Conservation (phyloP, 2,797 vertebrate genomes). For the Schizothorax lantsangensis region DNA sequence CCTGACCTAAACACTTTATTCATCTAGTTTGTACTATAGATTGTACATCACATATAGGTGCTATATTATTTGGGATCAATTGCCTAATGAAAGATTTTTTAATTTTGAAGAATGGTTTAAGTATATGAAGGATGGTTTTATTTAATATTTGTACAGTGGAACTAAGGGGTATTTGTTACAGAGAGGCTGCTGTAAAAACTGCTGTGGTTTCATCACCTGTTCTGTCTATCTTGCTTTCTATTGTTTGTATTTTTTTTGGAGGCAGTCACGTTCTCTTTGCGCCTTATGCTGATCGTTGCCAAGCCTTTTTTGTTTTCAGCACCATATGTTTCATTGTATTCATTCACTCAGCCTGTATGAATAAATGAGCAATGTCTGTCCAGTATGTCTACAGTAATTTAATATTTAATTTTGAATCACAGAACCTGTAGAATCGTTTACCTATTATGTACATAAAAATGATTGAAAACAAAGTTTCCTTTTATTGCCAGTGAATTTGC, state of each 20-base stretch:
- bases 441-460: slow-evolving; percentile 7
- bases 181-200: background rate
- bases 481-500: background rate
- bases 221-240: background rate
- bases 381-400: background rate
- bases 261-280: background rate
- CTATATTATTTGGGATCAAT: slow-evolving; percentile 22
- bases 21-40: background rate
- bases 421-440: background rate
- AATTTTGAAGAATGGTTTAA: background rate
- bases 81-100: background rate
- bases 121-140: background rate
- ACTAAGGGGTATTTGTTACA: background rate
- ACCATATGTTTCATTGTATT: background rate
- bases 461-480: background rate
- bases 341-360: background rate
- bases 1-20: background rate
- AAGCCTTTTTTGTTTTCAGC: background rate
- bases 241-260: background rate
- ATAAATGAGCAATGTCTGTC: background rate
- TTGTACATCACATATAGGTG: background rate
- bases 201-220: background rate
- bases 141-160: background rate
- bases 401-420: slow-evolving; percentile 15
- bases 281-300: background rate